A percentile compares a stretch with the other conserved stretches of the same genome.
Evolutionary conservation across 2,797 vertebrate genomes (phyloP).

Genomic region (Rhinoraja longicauda): DNA sequence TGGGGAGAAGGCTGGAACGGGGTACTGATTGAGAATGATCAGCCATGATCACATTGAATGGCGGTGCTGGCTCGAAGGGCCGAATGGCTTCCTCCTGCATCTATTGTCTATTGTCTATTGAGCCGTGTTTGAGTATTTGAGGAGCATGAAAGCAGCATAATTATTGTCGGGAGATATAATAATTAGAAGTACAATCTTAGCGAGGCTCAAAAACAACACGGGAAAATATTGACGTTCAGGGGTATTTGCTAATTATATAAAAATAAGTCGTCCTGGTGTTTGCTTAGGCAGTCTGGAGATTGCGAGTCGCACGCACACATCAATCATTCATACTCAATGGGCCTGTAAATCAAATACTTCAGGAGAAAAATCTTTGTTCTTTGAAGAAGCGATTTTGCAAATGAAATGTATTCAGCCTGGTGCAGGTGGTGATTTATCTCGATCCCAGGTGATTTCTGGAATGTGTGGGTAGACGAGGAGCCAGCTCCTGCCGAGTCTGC

Average conservation of each 20-base stretch:
- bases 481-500: not conserved
- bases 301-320: not conserved
- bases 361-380: conserved; percentile 4
- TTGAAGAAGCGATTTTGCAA: conserved; percentile 30
- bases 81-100: no score
- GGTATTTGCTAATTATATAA: not conserved
- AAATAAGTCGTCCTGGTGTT: not conserved
- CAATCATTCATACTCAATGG: conserved; percentile 13
- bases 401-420: conserved; percentile 21
- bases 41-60: no score
- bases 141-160: no score
- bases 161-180: not conserved
- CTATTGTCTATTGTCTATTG: no score
- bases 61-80: no score
- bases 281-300: not conserved
- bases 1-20: no score
- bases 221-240: not conserved
- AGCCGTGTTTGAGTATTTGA: not conserved
- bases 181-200: not conserved
- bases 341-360: conserved; percentile 24
- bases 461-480: conserved; percentile 3
- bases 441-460: conserved; percentile 18
- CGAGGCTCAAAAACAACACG: not conserved
- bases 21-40: no score
- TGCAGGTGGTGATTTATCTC: conserved; percentile 3